phyloP scores from a whole-genome alignment of 2,113 vertebrate species.

The Poeciliopsis prolifica region DNA sequence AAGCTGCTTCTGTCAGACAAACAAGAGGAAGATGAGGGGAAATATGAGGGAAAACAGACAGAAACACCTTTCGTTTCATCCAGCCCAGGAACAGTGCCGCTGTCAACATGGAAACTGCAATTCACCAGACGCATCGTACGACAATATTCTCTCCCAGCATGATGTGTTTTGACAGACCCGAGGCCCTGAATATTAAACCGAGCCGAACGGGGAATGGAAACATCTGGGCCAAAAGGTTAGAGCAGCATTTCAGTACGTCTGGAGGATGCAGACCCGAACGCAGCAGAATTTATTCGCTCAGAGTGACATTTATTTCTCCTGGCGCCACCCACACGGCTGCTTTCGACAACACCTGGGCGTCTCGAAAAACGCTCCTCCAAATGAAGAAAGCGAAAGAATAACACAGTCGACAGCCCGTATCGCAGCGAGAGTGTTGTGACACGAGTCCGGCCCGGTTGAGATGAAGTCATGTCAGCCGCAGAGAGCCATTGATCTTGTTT shows the following conservation, averaged over 20 bases:
- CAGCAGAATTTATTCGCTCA: slow-evolving; percentile 32
- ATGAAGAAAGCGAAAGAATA: slow-evolving; percentile 28
- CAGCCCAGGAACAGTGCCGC: slow-evolving; percentile 16
- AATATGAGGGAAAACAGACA: slow-evolving; percentile 8
- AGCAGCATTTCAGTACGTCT: slow-evolving; percentile 47
- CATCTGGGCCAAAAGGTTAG: slow-evolving; percentile 55
- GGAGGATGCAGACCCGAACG: slow-evolving; percentile 4
- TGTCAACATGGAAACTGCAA: slow-evolving; percentile 20
- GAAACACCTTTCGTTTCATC: slow-evolving; percentile 5
- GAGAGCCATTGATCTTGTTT: slow-evolving; percentile 8
- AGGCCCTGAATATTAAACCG: slow-evolving; percentile 65
- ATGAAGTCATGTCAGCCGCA: slow-evolving; percentile 12
- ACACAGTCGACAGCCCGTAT: not conserved
- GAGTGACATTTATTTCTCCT: slow-evolving; percentile 48
- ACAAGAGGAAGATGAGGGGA: slow-evolving; percentile 1
- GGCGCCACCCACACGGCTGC: slow-evolving; percentile 25
- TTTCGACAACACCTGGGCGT: slow-evolving; percentile 12
- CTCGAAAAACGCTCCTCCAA: slow-evolving; percentile 34
- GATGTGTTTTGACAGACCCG: slow-evolving; percentile 63
- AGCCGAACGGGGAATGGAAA: slow-evolving; percentile 59
- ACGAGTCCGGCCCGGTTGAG: slow-evolving; percentile 10
- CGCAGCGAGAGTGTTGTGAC: not conserved
- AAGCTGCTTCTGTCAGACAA: not conserved
- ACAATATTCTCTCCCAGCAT: slow-evolving; percentile 26
- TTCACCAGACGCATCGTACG: slow-evolving; percentile 22